Base-by-base conservation (phyloP, 2,113 vertebrate species). In the Myocastor coypus region DNA sequence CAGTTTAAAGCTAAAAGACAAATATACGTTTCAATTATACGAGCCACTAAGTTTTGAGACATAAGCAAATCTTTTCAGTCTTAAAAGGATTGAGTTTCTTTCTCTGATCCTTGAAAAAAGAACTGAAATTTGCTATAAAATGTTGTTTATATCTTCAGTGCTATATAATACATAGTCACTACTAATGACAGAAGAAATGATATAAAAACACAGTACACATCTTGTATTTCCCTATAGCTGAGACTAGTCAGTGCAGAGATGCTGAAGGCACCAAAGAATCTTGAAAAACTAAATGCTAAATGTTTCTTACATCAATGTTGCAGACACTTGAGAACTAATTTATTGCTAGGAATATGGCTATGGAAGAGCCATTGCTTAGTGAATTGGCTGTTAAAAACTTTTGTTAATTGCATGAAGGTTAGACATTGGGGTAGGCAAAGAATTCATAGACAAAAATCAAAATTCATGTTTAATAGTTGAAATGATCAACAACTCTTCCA, bases 1-100 rank as follows among this genome's bases (percentile, higher is more conserved):
- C 52, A 94, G 9, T 42, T 95, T 95, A 89, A 88, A 32, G 94
- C 78, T 83, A 92, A 89, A 96, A 87, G 40, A 91, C 83, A 93
- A 94, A 95, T 88, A 37, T 73, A 77, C 69, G 20, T 75, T 94
- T 97, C 87, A 68, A 96, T 96, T 80, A 10, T 34, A 80, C 77
- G 80, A 96, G 40, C 86, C 86, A 83, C 32, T 96, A 73, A 88
- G 26, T 94, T 95, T 95, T 81, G 28, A 42, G 52, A 83, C 30
- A 77, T 82, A 28, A 71, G 40, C 14, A 97, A 97, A 92, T 93
- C 61, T 85, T 94, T 87, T 34, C 81, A 17, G 52, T 78, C 19
- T 92, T 91, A 63, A 93, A 20, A 73, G 28, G 26, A 71, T 40
- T 83, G 52, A 42, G n/a, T 34, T 64, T 82, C 55, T 78, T 85